These are phyloP conservation scores for Myopa testacea DNA, from an alignment of 2,888 invertebrate species.

Conservation along the genomic window DNA sequence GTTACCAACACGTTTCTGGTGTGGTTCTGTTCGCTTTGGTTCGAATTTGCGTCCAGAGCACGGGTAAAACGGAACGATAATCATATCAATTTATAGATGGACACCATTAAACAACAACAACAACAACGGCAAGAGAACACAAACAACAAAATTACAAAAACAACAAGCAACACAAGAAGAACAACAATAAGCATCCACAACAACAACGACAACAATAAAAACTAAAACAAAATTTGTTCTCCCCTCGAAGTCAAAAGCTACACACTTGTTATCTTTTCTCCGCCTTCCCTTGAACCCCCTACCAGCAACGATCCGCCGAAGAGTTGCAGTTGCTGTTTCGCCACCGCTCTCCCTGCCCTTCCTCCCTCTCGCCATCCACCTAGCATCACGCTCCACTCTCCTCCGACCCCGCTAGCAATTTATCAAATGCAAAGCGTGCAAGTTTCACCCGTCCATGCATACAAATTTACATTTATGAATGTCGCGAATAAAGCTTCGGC, in stretches of 20 bases:
- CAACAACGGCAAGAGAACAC: conserved; percentile 21
- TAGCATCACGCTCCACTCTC: too few relatives aligned
- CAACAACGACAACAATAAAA: conserved; percentile 36
- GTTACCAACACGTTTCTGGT: conserved; percentile 12
- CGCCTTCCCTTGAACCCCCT: neutral
- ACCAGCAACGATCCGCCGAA: neutral
- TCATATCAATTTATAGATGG: conserved; percentile 51
- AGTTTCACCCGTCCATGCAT: conserved; percentile 34
- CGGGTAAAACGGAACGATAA: conserved; percentile 46
- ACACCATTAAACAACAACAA: conserved; percentile 37
- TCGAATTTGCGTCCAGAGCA: neutral
- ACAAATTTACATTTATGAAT: conserved; percentile 36
- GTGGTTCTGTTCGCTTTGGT: too few relatives aligned
- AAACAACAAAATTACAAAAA: conserved; percentile 15
- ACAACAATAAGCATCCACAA: conserved; percentile 21
- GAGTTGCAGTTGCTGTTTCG: neutral
- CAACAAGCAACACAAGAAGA: conserved; percentile 28
- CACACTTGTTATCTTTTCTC: conserved; percentile 26
- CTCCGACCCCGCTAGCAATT: neutral
- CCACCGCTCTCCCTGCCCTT: neutral
- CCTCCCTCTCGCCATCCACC: neutral
- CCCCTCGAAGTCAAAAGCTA: conserved; percentile 30
- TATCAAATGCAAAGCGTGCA: conserved; percentile 31
- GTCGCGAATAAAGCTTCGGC: conserved; percentile 26
- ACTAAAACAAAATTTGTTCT: conserved; percentile 14